Conservation (phyloP, 2,888 invertebrate species). For the Morpho helenor region DNA sequence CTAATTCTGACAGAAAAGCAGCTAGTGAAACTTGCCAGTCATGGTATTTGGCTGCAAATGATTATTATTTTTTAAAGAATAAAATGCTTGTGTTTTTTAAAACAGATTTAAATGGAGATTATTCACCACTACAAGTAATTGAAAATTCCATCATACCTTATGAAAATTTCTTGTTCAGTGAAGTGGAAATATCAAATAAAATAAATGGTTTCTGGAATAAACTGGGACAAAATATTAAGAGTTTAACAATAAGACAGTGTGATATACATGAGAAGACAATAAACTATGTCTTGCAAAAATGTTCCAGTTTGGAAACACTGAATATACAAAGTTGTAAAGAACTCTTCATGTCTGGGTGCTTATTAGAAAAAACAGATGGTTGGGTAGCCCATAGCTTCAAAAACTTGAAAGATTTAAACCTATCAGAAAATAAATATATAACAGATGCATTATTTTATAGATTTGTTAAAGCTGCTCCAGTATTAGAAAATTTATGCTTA, state of each 20-base stretch:
- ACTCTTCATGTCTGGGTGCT: conserved; percentile 85
- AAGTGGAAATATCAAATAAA: conserved; percentile 75
- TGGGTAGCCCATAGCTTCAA: conserved; percentile 63
- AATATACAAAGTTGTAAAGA: conserved; percentile 83
- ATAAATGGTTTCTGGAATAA: conserved; percentile 76
- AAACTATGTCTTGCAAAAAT: conserved; percentile 76
- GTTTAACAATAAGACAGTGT: conserved; percentile 78
- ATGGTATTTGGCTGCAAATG: conserved; percentile 84
- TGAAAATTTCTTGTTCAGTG: conserved; percentile 72
- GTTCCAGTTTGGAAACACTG: conserved; percentile 77
- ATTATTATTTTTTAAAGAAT: conserved; percentile 76
- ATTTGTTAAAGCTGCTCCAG: conserved; percentile 79
- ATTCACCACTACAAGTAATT: conserved; percentile 57
- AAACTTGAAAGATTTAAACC: conserved; percentile 78
- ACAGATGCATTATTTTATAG: conserved; percentile 86
- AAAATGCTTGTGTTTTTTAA: conserved; percentile 73
- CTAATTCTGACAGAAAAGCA: conserved; percentile 82
- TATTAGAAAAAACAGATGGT: conserved; percentile 81
- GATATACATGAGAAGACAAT: conserved; percentile 83
- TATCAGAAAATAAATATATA: conserved; percentile 84
- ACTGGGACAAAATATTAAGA: conserved; percentile 76
- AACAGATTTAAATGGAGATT: conserved; percentile 57
- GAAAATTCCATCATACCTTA: conserved; percentile 63
- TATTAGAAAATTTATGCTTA: conserved; percentile 80
- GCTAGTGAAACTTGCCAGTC: conserved; percentile 82